Percentiles rank a stretch among this genome's conserved stretches.
phyloP scores from a whole-genome alignment of 2,113 vertebrate genomes.

The Nesogale talazaci region DNA sequence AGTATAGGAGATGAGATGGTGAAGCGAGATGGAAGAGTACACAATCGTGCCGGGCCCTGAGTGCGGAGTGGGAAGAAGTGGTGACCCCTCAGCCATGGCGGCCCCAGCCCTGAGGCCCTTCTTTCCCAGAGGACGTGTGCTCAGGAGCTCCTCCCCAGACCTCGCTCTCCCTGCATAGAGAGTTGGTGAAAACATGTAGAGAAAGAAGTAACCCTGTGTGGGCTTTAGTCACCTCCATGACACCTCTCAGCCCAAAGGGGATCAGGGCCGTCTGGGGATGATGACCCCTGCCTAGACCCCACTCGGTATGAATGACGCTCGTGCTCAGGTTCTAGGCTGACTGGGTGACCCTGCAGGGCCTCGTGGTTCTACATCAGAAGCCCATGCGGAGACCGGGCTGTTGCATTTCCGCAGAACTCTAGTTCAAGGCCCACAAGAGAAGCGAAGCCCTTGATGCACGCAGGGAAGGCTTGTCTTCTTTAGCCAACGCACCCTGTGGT shows the following conservation, averaged over 20 bases:
- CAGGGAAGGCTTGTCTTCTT: background rate
- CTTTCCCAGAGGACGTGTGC: slow-evolving; percentile 35
- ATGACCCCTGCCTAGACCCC: background rate
- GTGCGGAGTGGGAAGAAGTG: background rate
- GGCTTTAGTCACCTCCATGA: slow-evolving; percentile 1
- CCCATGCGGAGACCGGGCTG: background rate
- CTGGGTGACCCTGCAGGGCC: background rate
- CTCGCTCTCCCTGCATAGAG: background rate
- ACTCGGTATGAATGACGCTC: background rate
- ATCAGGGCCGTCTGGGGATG: background rate
- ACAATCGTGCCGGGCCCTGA: background rate
- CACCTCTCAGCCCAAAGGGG: background rate
- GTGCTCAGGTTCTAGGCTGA: background rate
- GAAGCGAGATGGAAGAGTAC: background rate
- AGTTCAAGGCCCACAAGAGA: background rate
- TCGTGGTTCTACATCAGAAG: slow-evolving; percentile 29
- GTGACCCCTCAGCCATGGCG: background rate
- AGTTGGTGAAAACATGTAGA: background rate
- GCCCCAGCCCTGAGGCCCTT: background rate
- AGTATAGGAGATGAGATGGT: background rate
- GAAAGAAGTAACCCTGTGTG: background rate
- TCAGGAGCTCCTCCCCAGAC: background rate
- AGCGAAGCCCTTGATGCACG: background rate
- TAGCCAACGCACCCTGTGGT: background rate
- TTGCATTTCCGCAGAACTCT: background rate